phyloP scores from a whole-genome alignment of 2,888 invertebrate species.

The Agrochola litura region DNA sequence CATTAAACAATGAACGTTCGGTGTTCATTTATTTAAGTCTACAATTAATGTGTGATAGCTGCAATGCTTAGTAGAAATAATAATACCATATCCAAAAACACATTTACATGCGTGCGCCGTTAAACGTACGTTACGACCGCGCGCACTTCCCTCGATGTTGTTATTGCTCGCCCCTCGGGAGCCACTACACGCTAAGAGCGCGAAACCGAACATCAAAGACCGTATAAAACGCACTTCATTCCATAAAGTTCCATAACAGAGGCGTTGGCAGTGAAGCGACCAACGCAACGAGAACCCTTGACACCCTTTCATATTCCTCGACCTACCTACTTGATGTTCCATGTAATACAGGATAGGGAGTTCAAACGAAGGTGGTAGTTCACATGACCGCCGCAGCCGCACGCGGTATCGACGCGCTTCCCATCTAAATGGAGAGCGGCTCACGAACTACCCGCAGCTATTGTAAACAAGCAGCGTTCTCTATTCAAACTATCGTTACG shows the following conservation, averaged over 20 bases:
- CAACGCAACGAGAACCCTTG: conserved; percentile 77
- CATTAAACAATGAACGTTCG: conserved; percentile 25
- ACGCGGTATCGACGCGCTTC: conserved; percentile 84
- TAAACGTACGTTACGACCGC: conserved; percentile 77
- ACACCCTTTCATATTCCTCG: conserved; percentile 71
- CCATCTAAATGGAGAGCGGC: conserved; percentile 87
- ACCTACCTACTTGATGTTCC: conserved; percentile 64
- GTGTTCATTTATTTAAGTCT: no score
- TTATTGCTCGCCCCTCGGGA: conserved; percentile 83
- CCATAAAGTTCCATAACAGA: conserved; percentile 86
- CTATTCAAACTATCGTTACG: conserved; percentile 87
- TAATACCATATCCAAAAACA: conserved; percentile 62
- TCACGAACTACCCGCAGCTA: conserved; percentile 89
- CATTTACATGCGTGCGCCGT: conserved; percentile 77
- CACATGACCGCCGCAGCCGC: conserved; percentile 80
- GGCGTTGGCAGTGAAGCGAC: conserved; percentile 79
- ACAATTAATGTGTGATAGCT: conserved; percentile 30
- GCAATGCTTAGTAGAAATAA: conserved; percentile 50
- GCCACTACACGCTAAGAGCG: conserved; percentile 84
- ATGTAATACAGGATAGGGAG: conserved; percentile 66
- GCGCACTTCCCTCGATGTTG: conserved; percentile 81
- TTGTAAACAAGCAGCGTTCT: conserved; percentile 88
- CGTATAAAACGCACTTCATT: conserved; percentile 88
- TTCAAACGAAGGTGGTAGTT: conserved; percentile 77
- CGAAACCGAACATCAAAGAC: conserved; percentile 88